Conservation (phyloP, 2,113 vertebrate species). For the Oncorhynchus kisutch region DNA sequence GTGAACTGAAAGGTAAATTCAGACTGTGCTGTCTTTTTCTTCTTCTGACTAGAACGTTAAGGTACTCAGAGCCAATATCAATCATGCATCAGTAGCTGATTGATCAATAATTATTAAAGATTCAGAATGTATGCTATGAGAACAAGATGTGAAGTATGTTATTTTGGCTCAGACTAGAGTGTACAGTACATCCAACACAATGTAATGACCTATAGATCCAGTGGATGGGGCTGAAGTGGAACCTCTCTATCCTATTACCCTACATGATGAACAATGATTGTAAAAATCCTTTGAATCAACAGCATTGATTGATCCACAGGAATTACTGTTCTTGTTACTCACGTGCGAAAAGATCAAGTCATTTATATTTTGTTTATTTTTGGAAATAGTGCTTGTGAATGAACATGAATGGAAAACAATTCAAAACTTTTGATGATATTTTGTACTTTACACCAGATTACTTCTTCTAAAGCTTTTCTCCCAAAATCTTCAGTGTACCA, state of each 20-base stretch:
- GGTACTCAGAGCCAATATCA: neutral
- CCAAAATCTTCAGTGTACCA: constrained; percentile 22
- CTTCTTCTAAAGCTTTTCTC: neutral
- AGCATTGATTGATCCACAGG: too few species aligned
- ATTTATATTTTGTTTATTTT: too few species aligned
- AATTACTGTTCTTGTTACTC: too few species aligned
- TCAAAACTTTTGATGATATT: neutral
- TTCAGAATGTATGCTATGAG: neutral
- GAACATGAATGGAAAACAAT: too few species aligned
- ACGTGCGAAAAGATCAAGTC: too few species aligned
- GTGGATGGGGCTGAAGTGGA: constrained; percentile 74
- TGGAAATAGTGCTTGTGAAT: too few species aligned
- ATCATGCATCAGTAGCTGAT: neutral
- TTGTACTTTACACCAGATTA: neutral
- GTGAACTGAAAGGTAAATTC: neutral
- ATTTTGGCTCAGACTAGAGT: too few species aligned
- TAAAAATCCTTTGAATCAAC: too few species aligned
- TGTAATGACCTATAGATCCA: constrained; percentile 69
- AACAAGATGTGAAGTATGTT: too few species aligned
- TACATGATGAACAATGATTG: neutral
- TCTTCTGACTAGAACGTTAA: neutral
- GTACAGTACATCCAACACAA: constrained; percentile 46
- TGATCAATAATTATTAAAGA: neutral
- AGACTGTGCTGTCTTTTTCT: neutral
- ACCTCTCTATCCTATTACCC: neutral